Percentiles rank a stretch among this genome's conserved stretches.
phyloP scores from a whole-genome alignment of 2,113 vertebrate genomes.

The Nothobranchius furzeri region DNA sequence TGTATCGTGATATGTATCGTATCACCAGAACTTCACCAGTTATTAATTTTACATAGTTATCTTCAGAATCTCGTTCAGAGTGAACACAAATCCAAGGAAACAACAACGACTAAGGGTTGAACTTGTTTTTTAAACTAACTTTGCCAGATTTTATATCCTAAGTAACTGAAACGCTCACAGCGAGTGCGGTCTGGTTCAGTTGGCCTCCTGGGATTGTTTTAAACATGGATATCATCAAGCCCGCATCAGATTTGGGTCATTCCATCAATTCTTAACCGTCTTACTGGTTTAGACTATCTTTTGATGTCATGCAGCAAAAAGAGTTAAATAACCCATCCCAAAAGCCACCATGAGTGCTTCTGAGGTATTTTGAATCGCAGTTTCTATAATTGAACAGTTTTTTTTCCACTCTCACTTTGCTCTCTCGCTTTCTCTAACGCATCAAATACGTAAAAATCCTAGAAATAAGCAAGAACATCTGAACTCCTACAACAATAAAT shows the following conservation, averaged over 20 bases:
- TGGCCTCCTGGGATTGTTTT: neutral
- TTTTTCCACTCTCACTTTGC: slow-evolving; percentile 1
- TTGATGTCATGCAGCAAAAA: slow-evolving; percentile 19
- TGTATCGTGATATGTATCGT: too few species aligned
- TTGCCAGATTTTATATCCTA: neutral
- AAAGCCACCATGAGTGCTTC: slow-evolving; percentile 6
- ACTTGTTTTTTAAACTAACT: too few species aligned
- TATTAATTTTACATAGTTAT: too few species aligned
- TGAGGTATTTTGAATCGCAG: slow-evolving; percentile 8
- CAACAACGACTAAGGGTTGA: too few species aligned
- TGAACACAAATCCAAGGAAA: too few species aligned
- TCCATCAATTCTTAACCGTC: slow-evolving; percentile 3
- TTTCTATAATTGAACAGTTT: neutral
- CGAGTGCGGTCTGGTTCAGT: neutral
- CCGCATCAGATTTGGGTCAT: slow-evolving; percentile 33
- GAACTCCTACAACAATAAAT: too few species aligned
- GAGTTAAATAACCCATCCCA: slow-evolving; percentile 28
- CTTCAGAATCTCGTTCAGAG: too few species aligned
- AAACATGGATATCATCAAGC: neutral
- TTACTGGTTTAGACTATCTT: slow-evolving; percentile 15
- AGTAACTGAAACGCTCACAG: neutral
- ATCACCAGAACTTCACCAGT: too few species aligned
- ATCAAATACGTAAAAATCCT: too few species aligned
- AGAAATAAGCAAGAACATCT: too few species aligned
- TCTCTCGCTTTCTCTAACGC: neutral